These are phyloP conservation scores for Epistrophella euchroma DNA, from an alignment of 2,888 invertebrate species.

Conservation along the genomic window DNA sequence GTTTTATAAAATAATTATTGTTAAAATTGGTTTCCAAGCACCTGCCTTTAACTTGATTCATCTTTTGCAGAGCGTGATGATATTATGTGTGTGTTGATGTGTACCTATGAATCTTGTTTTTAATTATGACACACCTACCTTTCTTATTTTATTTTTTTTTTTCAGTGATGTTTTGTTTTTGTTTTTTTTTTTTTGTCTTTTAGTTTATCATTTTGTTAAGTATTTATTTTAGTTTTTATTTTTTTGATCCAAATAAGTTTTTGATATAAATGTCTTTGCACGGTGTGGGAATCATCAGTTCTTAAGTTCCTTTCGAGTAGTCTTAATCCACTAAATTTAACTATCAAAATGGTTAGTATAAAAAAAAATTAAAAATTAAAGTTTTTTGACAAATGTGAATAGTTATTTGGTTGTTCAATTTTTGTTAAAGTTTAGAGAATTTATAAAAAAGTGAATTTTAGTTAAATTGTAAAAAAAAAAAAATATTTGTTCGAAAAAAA, in stretches of 20 bases:
- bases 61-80: background rate
- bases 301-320: constrained; percentile 81
- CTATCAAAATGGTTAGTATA: constrained; percentile 55
- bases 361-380: background rate
- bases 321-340: constrained; percentile 77
- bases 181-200: background rate
- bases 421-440: background rate
- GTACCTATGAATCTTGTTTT: constrained; percentile 12
- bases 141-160: constrained; percentile 1
- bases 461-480: background rate
- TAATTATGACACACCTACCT: constrained; percentile 38
- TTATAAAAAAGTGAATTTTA: constrained; percentile 11
- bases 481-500: no score
- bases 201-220: constrained; percentile 30
- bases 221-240: constrained; percentile 8
- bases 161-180: no score
- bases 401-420: background rate
- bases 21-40: constrained; percentile 10
- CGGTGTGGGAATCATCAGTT: constrained; percentile 82
- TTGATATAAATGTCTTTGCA: constrained; percentile 81
- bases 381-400: constrained; percentile 1
- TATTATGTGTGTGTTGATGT: background rate
- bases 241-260: constrained; percentile 57
- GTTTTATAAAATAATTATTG: background rate
- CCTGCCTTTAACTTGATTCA: constrained; percentile 15